Evolutionary conservation across 2,888 invertebrate species (phyloP).

Genomic region (Campoletis raptor): DNA sequence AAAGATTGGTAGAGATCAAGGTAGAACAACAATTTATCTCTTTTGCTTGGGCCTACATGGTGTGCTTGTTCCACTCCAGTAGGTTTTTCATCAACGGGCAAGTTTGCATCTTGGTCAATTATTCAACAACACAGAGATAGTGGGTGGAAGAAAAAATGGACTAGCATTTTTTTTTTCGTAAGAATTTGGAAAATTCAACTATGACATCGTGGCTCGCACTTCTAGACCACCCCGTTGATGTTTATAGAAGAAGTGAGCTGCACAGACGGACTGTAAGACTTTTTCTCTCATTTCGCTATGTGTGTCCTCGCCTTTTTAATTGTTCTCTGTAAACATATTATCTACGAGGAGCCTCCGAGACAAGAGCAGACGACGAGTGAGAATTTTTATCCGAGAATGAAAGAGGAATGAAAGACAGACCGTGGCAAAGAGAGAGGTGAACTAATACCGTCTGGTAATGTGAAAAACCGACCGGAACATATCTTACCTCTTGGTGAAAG

Average conservation of each 20-base stretch:
- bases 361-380: constrained; percentile 17
- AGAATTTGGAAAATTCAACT: background rate
- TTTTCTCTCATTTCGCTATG: constrained; percentile 29
- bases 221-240: background rate
- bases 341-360: constrained; percentile 14
- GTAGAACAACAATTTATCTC: no score
- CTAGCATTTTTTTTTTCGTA: background rate
- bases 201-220: background rate
- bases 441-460: constrained; percentile 31
- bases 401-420: constrained; percentile 29
- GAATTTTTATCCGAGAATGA: constrained; percentile 14
- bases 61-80: no score
- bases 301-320: constrained; percentile 12
- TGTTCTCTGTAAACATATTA: constrained; percentile 46
- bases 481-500: constrained; percentile 46
- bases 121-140: background rate
- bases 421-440: constrained; percentile 15
- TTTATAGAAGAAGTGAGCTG: background rate
- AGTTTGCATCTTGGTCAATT: no score
- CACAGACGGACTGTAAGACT: constrained; percentile 10
- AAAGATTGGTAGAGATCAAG: background rate
- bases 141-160: background rate
- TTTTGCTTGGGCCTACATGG: no score
- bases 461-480: constrained; percentile 34
- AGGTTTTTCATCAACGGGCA: no score